Evolutionary conservation across 1,140 invertebrate species (phyloP).

Genomic region (Aphaenogaster ashmeadi): DNA sequence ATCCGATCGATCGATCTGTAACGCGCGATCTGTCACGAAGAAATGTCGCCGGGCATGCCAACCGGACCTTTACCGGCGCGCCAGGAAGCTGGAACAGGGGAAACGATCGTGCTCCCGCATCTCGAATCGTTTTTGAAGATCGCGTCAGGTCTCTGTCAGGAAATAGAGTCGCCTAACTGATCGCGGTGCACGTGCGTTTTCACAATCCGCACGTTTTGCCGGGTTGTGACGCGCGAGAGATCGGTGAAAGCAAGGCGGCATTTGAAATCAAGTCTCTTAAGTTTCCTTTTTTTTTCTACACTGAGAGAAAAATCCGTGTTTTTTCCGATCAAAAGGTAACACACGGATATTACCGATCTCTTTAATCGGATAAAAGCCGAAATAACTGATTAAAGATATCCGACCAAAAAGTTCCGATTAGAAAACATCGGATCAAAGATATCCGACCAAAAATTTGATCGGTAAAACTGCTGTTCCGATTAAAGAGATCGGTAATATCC

Average conservation of each 20-base stretch:
- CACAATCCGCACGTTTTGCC: background rate
- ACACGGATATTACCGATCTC: too few relatives aligned
- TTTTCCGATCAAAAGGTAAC: too few relatives aligned
- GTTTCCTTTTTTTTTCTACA: background rate
- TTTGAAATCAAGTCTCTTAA: background rate
- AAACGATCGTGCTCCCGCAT: background rate
- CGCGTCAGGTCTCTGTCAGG: background rate
- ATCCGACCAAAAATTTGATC: too few relatives aligned
- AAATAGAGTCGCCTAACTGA: slow-evolving; percentile 18
- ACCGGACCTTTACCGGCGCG: background rate
- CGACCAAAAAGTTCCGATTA: too few relatives aligned
- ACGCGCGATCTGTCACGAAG: slow-evolving; percentile 44
- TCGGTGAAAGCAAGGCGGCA: background rate
- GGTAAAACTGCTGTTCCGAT: too few relatives aligned
- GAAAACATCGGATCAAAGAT: too few relatives aligned
- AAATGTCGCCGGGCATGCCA: slow-evolving; percentile 20
- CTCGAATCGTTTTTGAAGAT: background rate
- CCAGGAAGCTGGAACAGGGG: slow-evolving; percentile 19
- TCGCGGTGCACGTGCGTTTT: slow-evolving; percentile 1
- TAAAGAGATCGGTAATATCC: too few relatives aligned
- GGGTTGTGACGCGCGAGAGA: too few relatives aligned
- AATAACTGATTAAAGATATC: too few relatives aligned
- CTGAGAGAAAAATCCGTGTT: too few relatives aligned
- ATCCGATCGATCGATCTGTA: slow-evolving; percentile 63
- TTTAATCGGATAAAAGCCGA: too few relatives aligned